Conservation (phyloP, 2,113 vertebrate species). For the Oenanthe melanoleuca region DNA sequence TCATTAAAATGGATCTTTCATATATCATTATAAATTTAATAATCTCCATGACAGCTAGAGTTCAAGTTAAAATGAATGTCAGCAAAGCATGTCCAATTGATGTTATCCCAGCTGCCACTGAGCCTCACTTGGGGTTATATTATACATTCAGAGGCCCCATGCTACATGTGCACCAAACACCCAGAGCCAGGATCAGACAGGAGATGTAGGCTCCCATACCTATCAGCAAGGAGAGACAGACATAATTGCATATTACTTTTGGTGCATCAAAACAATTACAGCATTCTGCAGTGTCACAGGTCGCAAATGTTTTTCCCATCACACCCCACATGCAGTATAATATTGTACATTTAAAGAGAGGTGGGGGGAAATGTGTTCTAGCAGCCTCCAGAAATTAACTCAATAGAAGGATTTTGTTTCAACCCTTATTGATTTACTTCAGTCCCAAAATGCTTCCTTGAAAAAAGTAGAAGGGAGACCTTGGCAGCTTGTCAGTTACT, state of each 20-base stretch:
- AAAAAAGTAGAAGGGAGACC: not conserved
- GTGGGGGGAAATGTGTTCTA: not conserved
- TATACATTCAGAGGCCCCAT: constrained; percentile 69
- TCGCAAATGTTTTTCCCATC: constrained; percentile 59
- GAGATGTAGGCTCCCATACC: constrained; percentile 72
- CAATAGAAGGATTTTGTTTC: constrained; percentile 41
- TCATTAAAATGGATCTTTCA: constrained; percentile 81
- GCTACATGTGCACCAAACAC: constrained; percentile 71
- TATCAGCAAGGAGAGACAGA: constrained; percentile 63
- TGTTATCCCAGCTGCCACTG: constrained; percentile 82
- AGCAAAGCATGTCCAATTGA: constrained; percentile 85
- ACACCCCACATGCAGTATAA: not conserved
- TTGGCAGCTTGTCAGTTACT: constrained; percentile 32
- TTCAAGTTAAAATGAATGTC: constrained; percentile 85
- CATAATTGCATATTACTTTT: constrained; percentile 78
- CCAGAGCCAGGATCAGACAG: constrained; percentile 82
- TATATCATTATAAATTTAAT: constrained; percentile 86
- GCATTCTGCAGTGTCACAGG: constrained; percentile 37
- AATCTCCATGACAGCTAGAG: constrained; percentile 83
- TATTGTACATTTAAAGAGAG: not conserved
- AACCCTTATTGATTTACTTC: constrained; percentile 30
- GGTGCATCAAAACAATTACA: constrained; percentile 72
- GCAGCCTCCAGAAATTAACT: constrained; percentile 41
- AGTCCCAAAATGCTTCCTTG: constrained; percentile 18
- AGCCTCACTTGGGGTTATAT: constrained; percentile 78